Percentiles rank a stretch among this genome's conserved stretches.
phyloP scores from a whole-genome alignment of 2,113 vertebrate genomes.

The Pygoscelis adeliae region DNA sequence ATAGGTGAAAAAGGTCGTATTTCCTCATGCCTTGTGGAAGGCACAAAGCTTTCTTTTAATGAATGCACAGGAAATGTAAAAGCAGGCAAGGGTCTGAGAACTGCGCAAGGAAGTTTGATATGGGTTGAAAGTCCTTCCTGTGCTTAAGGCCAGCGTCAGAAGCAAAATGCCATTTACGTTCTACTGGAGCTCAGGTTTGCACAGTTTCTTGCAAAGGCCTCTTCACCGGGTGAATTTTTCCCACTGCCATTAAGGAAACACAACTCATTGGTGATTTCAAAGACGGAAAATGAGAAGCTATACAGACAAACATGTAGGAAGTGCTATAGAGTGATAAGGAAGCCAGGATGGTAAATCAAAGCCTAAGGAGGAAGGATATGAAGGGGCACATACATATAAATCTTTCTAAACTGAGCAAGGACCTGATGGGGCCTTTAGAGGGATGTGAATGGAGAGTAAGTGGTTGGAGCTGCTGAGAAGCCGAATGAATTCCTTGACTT shows the following conservation, averaged over 20 bases:
- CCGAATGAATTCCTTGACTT: constrained; percentile 42
- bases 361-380: constrained; percentile 39
- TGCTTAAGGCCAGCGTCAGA: not conserved
- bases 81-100: constrained; percentile 14
- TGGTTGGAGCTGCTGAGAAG: not conserved
- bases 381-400: constrained; percentile 27
- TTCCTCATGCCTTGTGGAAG: not conserved
- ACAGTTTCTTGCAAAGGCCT: not conserved
- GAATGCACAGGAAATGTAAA: constrained; percentile 29
- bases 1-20: not conserved
- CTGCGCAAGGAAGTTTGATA: not conserved
- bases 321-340: constrained; percentile 33
- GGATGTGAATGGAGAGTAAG: constrained; percentile 16
- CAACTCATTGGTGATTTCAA: not conserved
- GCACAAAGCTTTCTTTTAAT: not conserved
- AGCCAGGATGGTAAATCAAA: constrained; percentile 53
- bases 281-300: not conserved
- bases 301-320: constrained; percentile 33
- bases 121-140: not conserved
- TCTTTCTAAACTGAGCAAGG: not conserved
- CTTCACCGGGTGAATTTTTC: not conserved
- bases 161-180: not conserved
- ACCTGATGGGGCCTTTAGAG: not conserved
- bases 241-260: constrained; percentile 20
- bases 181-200: not conserved